Evolutionary conservation across 2,113 vertebrate species (phyloP), one percentile per base, ranked within the genome.

Genomic region (Solea solea): DNA sequence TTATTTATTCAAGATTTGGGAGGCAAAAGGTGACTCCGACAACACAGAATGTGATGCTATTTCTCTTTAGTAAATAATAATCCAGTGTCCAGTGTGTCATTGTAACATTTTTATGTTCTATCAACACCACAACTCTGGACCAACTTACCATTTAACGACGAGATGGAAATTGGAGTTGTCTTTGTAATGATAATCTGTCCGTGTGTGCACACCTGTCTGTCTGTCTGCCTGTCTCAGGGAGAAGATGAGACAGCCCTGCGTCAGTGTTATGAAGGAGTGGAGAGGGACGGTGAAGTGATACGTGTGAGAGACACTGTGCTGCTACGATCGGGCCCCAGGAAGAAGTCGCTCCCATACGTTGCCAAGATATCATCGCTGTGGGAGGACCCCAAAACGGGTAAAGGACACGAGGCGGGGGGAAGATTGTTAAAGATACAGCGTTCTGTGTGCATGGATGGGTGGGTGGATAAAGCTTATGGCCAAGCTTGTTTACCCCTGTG

Each of bases 331-430:
- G 97, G 97, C 55, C 98, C 97, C 14, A 94, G 96, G 64, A 99
- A 98, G 94, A 99, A 98, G 9, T 96, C 97, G 3, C 96, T 97
- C 86, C 98, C 98, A 1, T 99, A 98, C 0, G 97, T 99, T 40
- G 98, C 98, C 54, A 99, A 99, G 91, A 98, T 99, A 85, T 99
- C 98, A 0, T 95, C 97, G 0, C 94, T 99, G 78, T 99, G 98
- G 98, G 96, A 98, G 77, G 97, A 99, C 75, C 97, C 97, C 8
- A 97, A 98, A 87, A 96, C 97, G 92, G 98, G 98, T 99, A 68
- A 45, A 9, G 13, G 9, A 41, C 54, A 63, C 0, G 27, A 68
- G 67, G 51, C 27, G 41, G 8, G 46, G 28, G 21, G 12, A 49
- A 12, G 45, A 13, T 44, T 10, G 25, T 12, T 12, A 46, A 14